A percentile compares a stretch with the other conserved stretches of the same genome.
These are phyloP conservation scores for Diorhabda elongata DNA, from an alignment of 1,140 invertebrate species.

Conservation along the genomic window DNA sequence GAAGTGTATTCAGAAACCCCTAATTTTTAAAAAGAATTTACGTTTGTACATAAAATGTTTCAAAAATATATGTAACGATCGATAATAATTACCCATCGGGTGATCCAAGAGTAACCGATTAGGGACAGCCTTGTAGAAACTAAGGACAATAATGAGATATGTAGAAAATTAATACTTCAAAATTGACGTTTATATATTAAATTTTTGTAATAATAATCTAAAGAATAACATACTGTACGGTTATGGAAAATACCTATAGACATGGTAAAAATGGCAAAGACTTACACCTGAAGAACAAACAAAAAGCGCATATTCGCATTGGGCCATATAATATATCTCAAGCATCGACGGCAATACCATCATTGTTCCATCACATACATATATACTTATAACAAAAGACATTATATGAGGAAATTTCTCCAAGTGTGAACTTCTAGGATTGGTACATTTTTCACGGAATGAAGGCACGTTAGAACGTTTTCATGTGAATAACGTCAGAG, in stretches of 20 bases:
- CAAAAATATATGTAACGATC: not conserved
- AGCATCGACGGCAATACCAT: not conserved
- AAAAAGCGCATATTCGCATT: not conserved
- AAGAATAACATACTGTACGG: no score
- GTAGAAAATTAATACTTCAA: no score
- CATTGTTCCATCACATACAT: not conserved
- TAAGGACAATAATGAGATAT: no score
- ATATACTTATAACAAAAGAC: slow-evolving; percentile 8
- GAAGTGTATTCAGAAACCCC: not conserved
- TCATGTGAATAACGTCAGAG: not conserved
- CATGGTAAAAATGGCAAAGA: not conserved
- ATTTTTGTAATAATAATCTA: no score
- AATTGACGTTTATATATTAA: no score
- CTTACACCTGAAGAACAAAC: not conserved
- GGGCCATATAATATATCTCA: not conserved
- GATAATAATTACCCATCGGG: no score
- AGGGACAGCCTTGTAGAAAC: no score
- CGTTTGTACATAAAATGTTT: not conserved
- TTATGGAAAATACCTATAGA: no score
- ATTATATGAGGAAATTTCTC: slow-evolving; percentile 16
- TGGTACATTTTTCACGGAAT: slow-evolving; percentile 2
- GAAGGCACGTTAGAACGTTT: not conserved
- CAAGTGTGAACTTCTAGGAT: slow-evolving; percentile 14
- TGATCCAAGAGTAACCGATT: no score
- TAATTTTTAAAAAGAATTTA: not conserved